These are phyloP conservation scores for Acronicta alni DNA, from an alignment of 2,888 invertebrate genomes.

Conservation along the genomic window DNA sequence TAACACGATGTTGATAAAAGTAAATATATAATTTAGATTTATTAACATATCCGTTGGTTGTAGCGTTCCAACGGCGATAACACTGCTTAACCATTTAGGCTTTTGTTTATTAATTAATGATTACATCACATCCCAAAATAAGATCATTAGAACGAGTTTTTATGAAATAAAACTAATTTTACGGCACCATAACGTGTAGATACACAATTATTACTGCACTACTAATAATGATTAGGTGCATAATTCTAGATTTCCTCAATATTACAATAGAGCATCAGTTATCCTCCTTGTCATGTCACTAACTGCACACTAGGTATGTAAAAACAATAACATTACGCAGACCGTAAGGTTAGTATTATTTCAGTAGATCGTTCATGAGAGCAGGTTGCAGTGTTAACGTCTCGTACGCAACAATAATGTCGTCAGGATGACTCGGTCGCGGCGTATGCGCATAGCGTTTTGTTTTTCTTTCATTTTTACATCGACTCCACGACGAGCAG, in stretches of 20 bases:
- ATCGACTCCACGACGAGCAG: conserved; percentile 91
- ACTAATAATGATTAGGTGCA: conserved; percentile 53
- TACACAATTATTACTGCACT: conserved; percentile 53
- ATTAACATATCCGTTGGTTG: conserved; percentile 79
- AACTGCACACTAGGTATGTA: conserved; percentile 53
- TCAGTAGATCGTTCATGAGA: conserved; percentile 51
- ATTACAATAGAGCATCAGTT: conserved; percentile 30
- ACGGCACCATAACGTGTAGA: conserved; percentile 61
- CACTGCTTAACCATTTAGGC: conserved; percentile 83
- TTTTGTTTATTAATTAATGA: conserved; percentile 62
- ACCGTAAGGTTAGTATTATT: conserved; percentile 71
- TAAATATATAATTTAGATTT: conserved; percentile 73
- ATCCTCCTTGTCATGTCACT: conserved; percentile 49
- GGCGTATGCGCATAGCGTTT: conserved; percentile 88
- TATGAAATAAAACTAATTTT: conserved; percentile 72
- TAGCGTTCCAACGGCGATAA: conserved; percentile 83
- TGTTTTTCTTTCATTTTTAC: conserved; percentile 88
- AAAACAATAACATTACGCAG: conserved; percentile 42
- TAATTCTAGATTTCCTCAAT: conserved; percentile 37
- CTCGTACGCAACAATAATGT: conserved; percentile 72
- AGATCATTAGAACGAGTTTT: conserved; percentile 53
- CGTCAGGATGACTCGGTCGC: conserved; percentile 81
- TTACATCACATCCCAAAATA: conserved; percentile 48
- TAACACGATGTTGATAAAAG: conserved; percentile 78
- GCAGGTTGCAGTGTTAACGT: conserved; percentile 83